These are phyloP conservation scores for Heliocidaris erythrogramma DNA, from an alignment of 35 echinoderm and acorn worm genomes.

Conservation along the genomic window DNA sequence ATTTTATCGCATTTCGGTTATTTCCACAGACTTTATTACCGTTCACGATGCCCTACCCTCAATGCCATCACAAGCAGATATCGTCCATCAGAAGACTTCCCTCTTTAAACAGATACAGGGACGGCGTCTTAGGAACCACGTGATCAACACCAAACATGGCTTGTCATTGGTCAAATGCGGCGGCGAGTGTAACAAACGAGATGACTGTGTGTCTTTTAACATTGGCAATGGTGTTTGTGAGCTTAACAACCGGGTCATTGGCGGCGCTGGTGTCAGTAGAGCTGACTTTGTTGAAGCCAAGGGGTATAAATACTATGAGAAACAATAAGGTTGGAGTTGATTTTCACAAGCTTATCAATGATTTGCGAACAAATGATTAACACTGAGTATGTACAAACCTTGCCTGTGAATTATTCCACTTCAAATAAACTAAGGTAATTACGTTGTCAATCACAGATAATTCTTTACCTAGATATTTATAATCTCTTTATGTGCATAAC, in stretches of 20 bases:
- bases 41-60: not conserved
- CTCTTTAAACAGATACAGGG: not conserved
- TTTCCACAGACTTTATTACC: no score
- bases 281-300: no score
- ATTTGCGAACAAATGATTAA: no score
- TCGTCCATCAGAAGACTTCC: not conserved
- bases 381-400: no score
- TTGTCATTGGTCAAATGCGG: not conserved
- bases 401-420: no score
- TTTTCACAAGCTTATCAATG: no score
- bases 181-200: not conserved
- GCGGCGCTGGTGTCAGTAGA: not conserved
- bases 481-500: no score
- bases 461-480: no score
- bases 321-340: no score
- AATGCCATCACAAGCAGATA: not conserved
- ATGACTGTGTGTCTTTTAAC: not conserved
- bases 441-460: no score
- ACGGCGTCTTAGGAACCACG: not conserved
- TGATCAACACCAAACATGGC: not conserved
- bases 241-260: not conserved
- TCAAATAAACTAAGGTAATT: no score
- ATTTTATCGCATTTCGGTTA: not conserved
- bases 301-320: no score
- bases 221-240: not conserved